Evolutionary conservation across 2,888 invertebrate species (phyloP).

Genomic region (Fragum fragum): DNA sequence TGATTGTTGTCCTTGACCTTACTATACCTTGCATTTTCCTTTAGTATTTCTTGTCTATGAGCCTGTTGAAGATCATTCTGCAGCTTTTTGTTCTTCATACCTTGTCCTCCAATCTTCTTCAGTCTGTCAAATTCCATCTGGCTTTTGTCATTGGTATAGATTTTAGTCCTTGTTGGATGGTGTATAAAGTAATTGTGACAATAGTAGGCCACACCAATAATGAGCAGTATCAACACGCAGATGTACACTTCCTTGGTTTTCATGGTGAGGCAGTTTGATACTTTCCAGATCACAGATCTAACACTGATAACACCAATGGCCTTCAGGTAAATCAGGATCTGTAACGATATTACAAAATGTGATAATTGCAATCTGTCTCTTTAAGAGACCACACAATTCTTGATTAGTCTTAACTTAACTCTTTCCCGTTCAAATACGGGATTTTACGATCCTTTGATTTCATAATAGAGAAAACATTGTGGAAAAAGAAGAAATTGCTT

Average conservation of each 20-base stretch:
- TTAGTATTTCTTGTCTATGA: background rate
- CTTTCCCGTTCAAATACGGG: too few species aligned
- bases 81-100: background rate
- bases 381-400: too few species aligned
- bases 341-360: background rate
- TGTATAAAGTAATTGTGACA: background rate
- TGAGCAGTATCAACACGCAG: background rate
- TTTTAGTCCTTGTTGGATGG: background rate
- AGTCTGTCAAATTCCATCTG: background rate
- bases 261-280: background rate
- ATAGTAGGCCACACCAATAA: slow-evolving; percentile 4
- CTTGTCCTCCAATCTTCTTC: background rate
- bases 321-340: background rate
- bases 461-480: too few species aligned
- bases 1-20: background rate
- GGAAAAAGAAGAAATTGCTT: too few species aligned
- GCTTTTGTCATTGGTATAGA: background rate
- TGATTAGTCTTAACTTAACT: too few species aligned
- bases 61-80: background rate
- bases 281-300: background rate
- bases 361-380: too few species aligned
- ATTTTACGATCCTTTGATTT: too few species aligned
- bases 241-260: background rate
- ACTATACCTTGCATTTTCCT: background rate
- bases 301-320: background rate